A percentile compares a stretch with the other conserved stretches of the same genome.
Evolutionary conservation across 1,140 invertebrate genomes (phyloP).

Genomic region (Plectrocnemia conspersa): DNA sequence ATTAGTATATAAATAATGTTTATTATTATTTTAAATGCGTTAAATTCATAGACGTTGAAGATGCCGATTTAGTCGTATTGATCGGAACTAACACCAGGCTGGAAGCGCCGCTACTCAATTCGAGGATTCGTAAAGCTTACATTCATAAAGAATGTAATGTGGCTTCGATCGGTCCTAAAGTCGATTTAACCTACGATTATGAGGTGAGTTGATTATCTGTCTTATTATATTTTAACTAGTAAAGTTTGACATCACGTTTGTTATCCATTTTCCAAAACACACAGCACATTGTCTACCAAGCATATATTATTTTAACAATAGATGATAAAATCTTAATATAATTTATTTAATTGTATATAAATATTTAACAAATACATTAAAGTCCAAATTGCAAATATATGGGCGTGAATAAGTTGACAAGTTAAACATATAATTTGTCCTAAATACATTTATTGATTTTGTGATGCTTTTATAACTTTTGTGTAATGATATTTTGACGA

Average conservation of each 20-base stretch:
- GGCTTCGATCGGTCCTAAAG: slow-evolving; percentile 82
- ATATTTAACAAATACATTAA: no score
- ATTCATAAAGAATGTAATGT: slow-evolving; percentile 80
- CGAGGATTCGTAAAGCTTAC: slow-evolving; percentile 89
- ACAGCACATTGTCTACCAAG: no score
- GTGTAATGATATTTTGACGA: no score
- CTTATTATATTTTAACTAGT: neutral
- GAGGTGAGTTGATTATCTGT: slow-evolving; percentile 57
- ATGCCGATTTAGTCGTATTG: slow-evolving; percentile 88
- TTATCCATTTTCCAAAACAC: no score
- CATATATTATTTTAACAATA: no score
- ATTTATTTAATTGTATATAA: no score
- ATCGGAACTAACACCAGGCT: slow-evolving; percentile 96
- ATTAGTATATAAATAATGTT: neutral
- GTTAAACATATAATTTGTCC: no score
- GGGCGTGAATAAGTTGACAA: no score
- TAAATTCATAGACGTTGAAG: slow-evolving; percentile 65
- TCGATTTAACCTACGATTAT: slow-evolving; percentile 93
- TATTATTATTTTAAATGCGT: neutral
- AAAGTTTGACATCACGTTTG: neutral
- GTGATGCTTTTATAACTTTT: no score
- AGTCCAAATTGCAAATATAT: no score
- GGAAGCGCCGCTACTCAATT: slow-evolving; percentile 96
- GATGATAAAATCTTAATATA: no score
- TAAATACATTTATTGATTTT: no score